These are phyloP conservation scores for Nannoperca obscura DNA, from an alignment of 2,797 vertebrate species.

Conservation along the genomic window DNA sequence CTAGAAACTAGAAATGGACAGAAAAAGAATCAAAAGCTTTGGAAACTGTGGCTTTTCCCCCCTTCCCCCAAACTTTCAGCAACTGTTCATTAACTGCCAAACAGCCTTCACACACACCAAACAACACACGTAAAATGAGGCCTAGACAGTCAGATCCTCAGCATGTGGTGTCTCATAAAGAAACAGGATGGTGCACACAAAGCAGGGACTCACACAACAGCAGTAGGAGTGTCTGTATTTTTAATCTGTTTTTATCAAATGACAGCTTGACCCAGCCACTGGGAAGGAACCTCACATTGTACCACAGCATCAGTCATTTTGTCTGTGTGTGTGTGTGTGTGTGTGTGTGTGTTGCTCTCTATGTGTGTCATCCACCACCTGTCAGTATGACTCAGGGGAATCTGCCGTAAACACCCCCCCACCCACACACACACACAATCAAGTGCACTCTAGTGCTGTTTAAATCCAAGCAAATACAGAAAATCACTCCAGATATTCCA, in stretches of 20 bases:
- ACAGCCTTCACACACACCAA: constrained; percentile 23
- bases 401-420: constrained; percentile 36
- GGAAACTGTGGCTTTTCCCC: constrained; percentile 62
- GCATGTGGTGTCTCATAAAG: constrained; percentile 31
- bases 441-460: constrained; percentile 6
- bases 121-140: constrained; percentile 23
- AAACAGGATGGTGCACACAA: constrained; percentile 39
- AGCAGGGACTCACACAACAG: constrained; percentile 22
- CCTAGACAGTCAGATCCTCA: constrained; percentile 21
- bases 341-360: too few species aligned
- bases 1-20: constrained; percentile 74
- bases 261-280: constrained; percentile 25
- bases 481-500: not conserved
- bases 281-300: constrained; percentile 61
- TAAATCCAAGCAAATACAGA: not conserved
- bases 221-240: constrained; percentile 33
- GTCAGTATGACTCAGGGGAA: constrained; percentile 70
- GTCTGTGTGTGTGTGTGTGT: constrained; percentile 22
- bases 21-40: constrained; percentile 55
- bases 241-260: constrained; percentile 51
- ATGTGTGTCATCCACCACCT: constrained; percentile 59
- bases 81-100: constrained; percentile 48
- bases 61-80: constrained; percentile 53
- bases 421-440: constrained; percentile 23
- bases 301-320: constrained; percentile 33